A percentile compares a stretch with the other conserved stretches of the same genome.
Evolutionary conservation across 2,113 vertebrate genomes (phyloP).

Genomic region (Thalassoma bifasciatum): DNA sequence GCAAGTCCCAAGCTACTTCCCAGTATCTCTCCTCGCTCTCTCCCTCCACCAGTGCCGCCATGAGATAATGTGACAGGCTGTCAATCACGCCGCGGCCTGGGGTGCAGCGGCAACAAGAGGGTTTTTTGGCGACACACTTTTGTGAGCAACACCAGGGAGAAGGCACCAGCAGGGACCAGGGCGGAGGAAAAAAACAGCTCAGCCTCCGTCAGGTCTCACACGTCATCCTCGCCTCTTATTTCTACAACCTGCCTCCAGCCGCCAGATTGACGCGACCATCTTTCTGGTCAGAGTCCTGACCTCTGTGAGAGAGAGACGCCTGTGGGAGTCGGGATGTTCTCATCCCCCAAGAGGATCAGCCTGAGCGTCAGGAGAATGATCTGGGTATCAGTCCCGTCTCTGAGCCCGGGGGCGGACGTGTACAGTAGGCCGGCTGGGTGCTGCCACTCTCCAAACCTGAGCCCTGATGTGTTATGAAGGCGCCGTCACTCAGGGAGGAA

Average conservation of each 20-base stretch:
- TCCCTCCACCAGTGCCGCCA: conserved; percentile 67
- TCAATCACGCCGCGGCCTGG: conserved; percentile 75
- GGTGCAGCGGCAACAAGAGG: conserved; percentile 68
- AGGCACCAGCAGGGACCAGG: conserved; percentile 71
- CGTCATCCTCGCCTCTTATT: conserved; percentile 22
- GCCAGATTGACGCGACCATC: conserved; percentile 27
- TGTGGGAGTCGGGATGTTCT: conserved; percentile 52
- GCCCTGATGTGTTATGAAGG: conserved; percentile 77
- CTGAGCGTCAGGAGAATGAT: conserved; percentile 55
- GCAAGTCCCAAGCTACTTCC: conserved; percentile 71
- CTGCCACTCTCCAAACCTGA: conserved; percentile 70
- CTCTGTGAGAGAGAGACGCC: conserved; percentile 35
- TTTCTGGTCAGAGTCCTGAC: conserved; percentile 50
- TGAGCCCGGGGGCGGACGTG: conserved; percentile 40
- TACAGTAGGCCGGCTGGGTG: conserved; percentile 54
- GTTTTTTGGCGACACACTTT: conserved; percentile 73
- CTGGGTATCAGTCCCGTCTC: conserved; percentile 41
- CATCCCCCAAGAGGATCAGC: conserved; percentile 47
- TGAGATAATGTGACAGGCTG: conserved; percentile 78
- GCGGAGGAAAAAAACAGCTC: conserved; percentile 48
- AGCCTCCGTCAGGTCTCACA: conserved; percentile 56
- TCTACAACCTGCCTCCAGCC: conserved; percentile 43
- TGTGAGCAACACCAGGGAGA: conserved; percentile 76
- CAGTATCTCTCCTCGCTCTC: conserved; percentile 64
- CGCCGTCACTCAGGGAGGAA: conserved; percentile 63